A percentile compares a stretch with the other conserved stretches of the same genome.
Evolutionary conservation across 2,113 vertebrate species (phyloP).

Genomic region (Steatornis caripensis): DNA sequence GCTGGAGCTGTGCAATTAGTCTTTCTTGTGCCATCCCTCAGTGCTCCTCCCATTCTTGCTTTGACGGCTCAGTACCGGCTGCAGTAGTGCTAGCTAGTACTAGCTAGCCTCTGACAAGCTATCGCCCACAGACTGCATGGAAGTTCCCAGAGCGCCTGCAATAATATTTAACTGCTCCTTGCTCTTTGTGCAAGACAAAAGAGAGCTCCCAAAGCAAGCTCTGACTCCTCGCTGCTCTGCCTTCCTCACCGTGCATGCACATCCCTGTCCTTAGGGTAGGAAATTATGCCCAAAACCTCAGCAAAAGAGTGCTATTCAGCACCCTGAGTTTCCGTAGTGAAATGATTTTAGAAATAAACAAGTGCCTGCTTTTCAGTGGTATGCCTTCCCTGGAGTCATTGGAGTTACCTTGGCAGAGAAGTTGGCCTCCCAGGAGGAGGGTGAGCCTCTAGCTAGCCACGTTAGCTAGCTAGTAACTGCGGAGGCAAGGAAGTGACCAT

Average conservation of each 20-base stretch:
- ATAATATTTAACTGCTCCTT: background rate
- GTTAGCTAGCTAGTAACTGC: background rate
- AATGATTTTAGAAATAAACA: background rate
- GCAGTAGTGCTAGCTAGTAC: slow-evolving; percentile 23
- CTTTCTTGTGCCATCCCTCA: background rate
- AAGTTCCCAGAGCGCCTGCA: background rate
- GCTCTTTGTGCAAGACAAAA: background rate
- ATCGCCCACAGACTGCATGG: background rate
- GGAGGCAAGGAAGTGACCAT: background rate
- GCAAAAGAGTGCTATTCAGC: background rate
- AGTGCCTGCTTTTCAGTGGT: background rate
- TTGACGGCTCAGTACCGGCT: slow-evolving; percentile 20
- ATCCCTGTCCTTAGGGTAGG: background rate
- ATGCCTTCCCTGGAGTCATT: background rate
- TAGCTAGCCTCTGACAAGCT: slow-evolving; percentile 18
- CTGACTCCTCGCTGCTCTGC: background rate
- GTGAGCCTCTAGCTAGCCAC: background rate
- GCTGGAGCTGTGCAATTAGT: slow-evolving; percentile 36
- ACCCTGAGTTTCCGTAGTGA: background rate
- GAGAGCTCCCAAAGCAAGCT: background rate
- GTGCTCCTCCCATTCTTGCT: slow-evolving; percentile 40
- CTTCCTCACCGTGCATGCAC: background rate
- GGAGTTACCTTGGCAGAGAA: background rate
- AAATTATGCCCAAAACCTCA: background rate
- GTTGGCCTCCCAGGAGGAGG: background rate